phyloP scores from a whole-genome alignment of 92 coral and sea anemone species.

The Bergia sp. region DNA sequence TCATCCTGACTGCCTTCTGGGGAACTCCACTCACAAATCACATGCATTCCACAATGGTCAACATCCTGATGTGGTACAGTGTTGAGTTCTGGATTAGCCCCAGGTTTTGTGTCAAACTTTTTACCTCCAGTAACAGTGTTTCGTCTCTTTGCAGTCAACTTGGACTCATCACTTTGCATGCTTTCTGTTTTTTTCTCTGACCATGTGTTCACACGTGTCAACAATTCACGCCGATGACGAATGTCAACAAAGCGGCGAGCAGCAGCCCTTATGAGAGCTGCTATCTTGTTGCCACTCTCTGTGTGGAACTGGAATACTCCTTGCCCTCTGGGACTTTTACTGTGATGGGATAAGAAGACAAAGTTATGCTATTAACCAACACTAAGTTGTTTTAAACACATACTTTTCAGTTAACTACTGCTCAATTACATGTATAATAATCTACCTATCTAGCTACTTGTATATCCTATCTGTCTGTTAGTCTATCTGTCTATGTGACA shows the following conservation, averaged over 20 bases:
- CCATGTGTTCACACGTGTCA: conserved; percentile 31
- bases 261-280: conserved; percentile 62
- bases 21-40: conserved; percentile 30
- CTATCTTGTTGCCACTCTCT: conserved; percentile 65
- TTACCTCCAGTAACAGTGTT: conserved; percentile 1
- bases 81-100: not conserved
- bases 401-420: too few relatives aligned
- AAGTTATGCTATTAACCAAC: not conserved
- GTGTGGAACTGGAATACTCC: conserved; percentile 87
- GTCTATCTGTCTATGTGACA: too few relatives aligned
- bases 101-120: not conserved
- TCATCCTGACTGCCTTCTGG: conserved; percentile 11
- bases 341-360: conserved; percentile 1
- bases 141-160: conserved; percentile 13
- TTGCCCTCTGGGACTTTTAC: conserved; percentile 82
- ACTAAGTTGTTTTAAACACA: too few relatives aligned
- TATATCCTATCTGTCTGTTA: not conserved
- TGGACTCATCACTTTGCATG: conserved; percentile 13
- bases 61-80: not conserved
- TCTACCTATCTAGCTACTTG: not conserved
- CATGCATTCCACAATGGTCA: not conserved
- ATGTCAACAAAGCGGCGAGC: conserved; percentile 47
- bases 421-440: too few relatives aligned
- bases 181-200: conserved; percentile 14
- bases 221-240: conserved; percentile 51